Base-by-base conservation (phyloP, 1,140 invertebrate species). In the Grapholita molesta region DNA sequence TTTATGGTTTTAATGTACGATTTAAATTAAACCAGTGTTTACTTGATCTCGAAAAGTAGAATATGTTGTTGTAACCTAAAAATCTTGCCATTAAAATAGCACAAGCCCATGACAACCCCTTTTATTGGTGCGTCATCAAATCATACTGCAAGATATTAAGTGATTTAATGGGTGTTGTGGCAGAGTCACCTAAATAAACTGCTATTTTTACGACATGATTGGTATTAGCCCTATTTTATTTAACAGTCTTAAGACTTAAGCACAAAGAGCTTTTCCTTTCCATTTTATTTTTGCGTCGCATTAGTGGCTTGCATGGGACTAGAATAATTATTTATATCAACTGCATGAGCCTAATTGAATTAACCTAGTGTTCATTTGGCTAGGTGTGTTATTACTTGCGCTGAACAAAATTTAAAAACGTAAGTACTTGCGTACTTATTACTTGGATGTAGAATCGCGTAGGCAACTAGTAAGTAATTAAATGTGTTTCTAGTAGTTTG, bases 391-490 rank as follows among this genome's bases (percentile, higher is more conserved):
- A 80, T 85, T 75, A 79, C 86, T 84, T 89, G 87, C 78, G 88
- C 88, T 85, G 88, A 89, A 72, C 88, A 91, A 85, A 88, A 86
- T 83, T 84, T 91, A 78, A 82, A 84, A 79, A 83, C 77, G 88
- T 91, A 82, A 91, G 87, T 91, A 90, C 78, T 77, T 76, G 71
- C 35, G 69, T 70, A 67, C 68, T 61, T 61, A 28, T 25, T 12
- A 24, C 11, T 28, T 38, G 12, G 12, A 12, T 48, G 5, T 15
- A 48, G 15, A 21, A 21, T 61, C 25, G 23, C n/a, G 53, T 61
- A 8, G 55, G 21, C 12, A 28, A 25, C 11, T 61, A n/a, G 24
- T 55, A 55, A 55, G 12, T 61, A 15, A n/a, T n/a, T 61, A 61
- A 30, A 2, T 21, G 18, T 48, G 21, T 21, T 48, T 21, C 7